A percentile compares a stretch with the other conserved stretches of the same genome.
Conservation (phyloP, 2,797 vertebrate genomes). For the Epinephelus malabaricus region DNA sequence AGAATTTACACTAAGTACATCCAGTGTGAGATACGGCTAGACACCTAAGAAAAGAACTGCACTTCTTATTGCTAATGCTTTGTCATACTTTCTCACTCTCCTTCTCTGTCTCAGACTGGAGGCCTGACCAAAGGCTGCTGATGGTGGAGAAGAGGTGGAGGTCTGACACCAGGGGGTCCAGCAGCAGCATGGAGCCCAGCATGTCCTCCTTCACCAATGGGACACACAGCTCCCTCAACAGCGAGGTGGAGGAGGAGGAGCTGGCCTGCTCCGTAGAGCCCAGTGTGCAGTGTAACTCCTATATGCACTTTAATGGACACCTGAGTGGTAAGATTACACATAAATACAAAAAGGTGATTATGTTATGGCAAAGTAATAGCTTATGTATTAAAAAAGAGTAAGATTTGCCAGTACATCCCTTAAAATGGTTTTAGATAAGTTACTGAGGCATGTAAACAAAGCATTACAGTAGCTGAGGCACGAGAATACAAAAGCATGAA, state of each 20-base stretch:
- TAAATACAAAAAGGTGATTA: neutral
- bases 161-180: conserved; percentile 76
- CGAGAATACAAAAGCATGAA: too few relatives aligned
- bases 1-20: neutral
- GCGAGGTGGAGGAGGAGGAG: conserved; percentile 84
- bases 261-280: conserved; percentile 75
- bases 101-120: conserved; percentile 53
- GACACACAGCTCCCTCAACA: conserved; percentile 86
- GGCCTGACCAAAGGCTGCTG: conserved; percentile 57
- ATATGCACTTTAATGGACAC: conserved; percentile 70
- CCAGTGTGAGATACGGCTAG: neutral
- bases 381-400: neutral
- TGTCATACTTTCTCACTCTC: neutral
- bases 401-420: neutral
- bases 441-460: too few relatives aligned
- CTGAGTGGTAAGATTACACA: conserved; percentile 61
- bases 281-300: conserved; percentile 53
- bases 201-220: conserved; percentile 82
- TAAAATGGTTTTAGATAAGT: neutral
- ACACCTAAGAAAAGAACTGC: neutral
- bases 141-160: conserved; percentile 70
- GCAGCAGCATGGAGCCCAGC: conserved; percentile 83
- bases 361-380: neutral
- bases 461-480: too few relatives aligned
- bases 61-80: neutral